phyloP scores from a whole-genome alignment of 2,113 vertebrate genomes.

The Rhea pennata region DNA sequence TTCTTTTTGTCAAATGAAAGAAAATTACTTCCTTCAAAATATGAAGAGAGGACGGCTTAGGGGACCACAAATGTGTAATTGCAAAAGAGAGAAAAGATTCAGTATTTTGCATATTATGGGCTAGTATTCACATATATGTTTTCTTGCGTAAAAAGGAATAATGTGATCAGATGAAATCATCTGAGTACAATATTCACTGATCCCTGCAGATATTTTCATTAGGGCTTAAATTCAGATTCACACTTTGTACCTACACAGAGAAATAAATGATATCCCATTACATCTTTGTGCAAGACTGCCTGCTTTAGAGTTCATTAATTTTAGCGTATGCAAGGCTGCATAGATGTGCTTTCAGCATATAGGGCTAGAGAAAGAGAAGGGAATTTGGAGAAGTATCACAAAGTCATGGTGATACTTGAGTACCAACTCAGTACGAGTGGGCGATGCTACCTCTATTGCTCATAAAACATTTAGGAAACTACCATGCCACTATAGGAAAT shows the following conservation, averaged over 20 bases:
- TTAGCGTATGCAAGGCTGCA: rapidly evolving
- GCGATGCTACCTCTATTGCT: neutral
- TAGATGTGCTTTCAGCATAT: rapidly evolving
- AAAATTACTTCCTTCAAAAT: neutral
- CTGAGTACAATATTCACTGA: neutral
- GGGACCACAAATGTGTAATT: neutral
- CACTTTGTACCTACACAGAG: neutral
- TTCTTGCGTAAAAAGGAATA: neutral
- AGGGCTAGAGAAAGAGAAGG: neutral
- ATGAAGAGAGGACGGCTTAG: neutral
- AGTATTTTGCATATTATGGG: neutral
- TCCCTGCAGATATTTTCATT: neutral
- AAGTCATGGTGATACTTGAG: neutral
- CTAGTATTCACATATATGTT: neutral
- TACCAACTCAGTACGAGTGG: neutral
- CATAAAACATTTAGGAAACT: neutral
- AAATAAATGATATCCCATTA: neutral
- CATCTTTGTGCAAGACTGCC: neutral
- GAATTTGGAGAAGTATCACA: neutral
- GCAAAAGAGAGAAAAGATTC: neutral
- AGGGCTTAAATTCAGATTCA: neutral
- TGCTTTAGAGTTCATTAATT: neutral
- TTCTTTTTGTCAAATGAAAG: neutral
- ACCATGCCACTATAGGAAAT: neutral
- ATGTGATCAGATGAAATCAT: neutral